Evolutionary conservation across 2,113 vertebrate genomes (phyloP), one percentile per base, ranked within the genome.

Genomic region (Barbus barbus): DNA sequence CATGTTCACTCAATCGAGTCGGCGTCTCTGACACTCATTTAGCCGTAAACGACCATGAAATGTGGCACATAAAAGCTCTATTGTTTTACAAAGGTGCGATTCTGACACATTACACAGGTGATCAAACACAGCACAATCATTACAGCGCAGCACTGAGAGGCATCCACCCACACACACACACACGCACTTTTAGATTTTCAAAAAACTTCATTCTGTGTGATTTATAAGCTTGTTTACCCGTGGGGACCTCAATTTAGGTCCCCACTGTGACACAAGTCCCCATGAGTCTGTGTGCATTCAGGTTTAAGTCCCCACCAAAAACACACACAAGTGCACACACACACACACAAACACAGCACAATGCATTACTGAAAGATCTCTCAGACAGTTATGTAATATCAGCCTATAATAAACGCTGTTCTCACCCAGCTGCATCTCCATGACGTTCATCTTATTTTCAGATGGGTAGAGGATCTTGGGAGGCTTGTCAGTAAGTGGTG

Each of bases 401-500:
- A n/a, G 53, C 22, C 2, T 2, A 24, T 60, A 28, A 63, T 63
- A 31, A 28, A 63, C 24, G 3, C n/a, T n/a, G 61, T 88, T 92
- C 97, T 97, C 94, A 99, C 98, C 97, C 92, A 97, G 92, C 82
- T 97, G 95, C 69, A 96, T 94, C 92, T 99, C 98, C 79, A 97
- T 95, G 93, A 96, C 65, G 88, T 93, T 99, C 91, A 97, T 89
- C 91, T 97, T 97, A 93, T 90, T 96, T 94, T 99, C 98, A 82
- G 96, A 89, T 13, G 98, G 98, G 78, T 94, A 96, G 75, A 99
- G 94, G 91, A 99, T 96, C 93, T 98, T 99, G 84, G 97, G 98
- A 89, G 98, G 96, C 90, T 97, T 97, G 95, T 99, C 97, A 90
- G 98, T 99, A 91, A 99, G 90, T 81, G 98, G 98, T 24, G 98